Conservation (phyloP, 2,797 vertebrate species). For the Argyrosomus regius region DNA sequence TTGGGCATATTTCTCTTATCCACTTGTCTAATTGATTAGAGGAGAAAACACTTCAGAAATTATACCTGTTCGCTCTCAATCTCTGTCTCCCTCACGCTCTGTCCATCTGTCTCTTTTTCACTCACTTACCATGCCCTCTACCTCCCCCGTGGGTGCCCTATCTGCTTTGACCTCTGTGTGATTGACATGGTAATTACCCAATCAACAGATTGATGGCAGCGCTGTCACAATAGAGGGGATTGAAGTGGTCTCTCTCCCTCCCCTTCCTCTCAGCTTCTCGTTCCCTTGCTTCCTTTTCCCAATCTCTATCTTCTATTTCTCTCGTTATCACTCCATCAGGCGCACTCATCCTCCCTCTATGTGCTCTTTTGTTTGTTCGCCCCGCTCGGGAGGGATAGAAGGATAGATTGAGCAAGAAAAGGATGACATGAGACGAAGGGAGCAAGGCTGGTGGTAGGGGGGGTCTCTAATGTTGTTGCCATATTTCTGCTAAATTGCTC, state of each 20-base stretch:
- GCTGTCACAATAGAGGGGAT: conserved; percentile 87
- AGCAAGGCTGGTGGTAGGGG: conserved; percentile 5
- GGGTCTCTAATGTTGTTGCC: conserved; percentile 78
- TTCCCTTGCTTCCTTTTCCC: conserved; percentile 49
- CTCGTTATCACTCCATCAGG: conserved; percentile 76
- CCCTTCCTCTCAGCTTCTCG: conserved; percentile 49
- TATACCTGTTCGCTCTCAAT: conserved; percentile 73
- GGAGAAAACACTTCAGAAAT: conserved; percentile 79
- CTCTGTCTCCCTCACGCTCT: conserved; percentile 26
- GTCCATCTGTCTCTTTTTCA: conserved; percentile 65
- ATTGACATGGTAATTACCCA: conserved; percentile 90
- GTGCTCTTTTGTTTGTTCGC: conserved; percentile 72
- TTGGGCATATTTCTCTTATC: conserved; percentile 62
- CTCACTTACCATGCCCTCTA: conserved; percentile 52
- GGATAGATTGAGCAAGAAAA: conserved; percentile 35
- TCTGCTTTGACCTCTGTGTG: conserved; percentile 88
- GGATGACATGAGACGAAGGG: conserved; percentile 58
- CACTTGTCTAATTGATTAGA: conserved; percentile 76
- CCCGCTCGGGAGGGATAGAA: conserved; percentile 12
- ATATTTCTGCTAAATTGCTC: conserved; percentile 80
- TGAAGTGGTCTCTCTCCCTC: conserved; percentile 79
- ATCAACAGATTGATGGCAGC: conserved; percentile 87
- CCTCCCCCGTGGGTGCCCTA: conserved; percentile 70
- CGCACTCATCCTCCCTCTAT: conserved; percentile 65
- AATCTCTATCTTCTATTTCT: conserved; percentile 46